Conservation (phyloP, 2,888 invertebrate species). For the Kryphioiulus occultus region DNA sequence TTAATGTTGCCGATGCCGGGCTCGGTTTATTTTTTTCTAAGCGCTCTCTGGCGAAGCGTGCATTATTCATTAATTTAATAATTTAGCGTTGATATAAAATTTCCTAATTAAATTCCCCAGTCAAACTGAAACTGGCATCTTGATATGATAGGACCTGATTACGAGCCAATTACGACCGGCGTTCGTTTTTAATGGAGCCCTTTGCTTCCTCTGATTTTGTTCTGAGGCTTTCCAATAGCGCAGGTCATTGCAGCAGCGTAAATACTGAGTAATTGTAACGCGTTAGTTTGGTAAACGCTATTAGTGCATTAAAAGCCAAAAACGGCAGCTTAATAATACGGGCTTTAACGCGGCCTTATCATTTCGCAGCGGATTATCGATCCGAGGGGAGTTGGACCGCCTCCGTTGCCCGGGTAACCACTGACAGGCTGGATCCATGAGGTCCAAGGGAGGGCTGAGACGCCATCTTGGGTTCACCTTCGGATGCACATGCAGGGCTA, state of each 20-base stretch:
- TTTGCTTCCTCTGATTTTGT: conserved; percentile 8
- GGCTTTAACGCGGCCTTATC: conserved; percentile 35
- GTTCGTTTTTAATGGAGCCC: neutral
- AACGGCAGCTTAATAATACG: conserved; percentile 35
- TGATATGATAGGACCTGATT: conserved; percentile 8
- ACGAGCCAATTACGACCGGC: conserved; percentile 12
- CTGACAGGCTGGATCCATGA: neutral
- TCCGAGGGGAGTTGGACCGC: conserved; percentile 37
- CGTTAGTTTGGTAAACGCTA: conserved; percentile 30
- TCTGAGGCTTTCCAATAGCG: neutral
- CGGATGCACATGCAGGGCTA: neutral
- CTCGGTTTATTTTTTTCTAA: conserved; percentile 13
- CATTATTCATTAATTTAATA: conserved; percentile 26
- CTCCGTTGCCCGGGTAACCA: conserved; percentile 45
- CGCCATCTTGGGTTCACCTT: neutral
- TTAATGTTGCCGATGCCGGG: neutral
- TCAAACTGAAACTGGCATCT: conserved; percentile 3
- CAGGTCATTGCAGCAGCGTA: neutral
- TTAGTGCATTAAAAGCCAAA: conserved; percentile 25
- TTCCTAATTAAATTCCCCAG: conserved; percentile 35
- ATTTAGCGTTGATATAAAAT: conserved; percentile 26
- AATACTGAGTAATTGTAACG: neutral
- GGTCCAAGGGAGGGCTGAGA: neutral
- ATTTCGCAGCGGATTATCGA: conserved; percentile 12
- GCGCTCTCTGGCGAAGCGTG: neutral